phyloP scores from a whole-genome alignment of 2,113 vertebrate species.

The Lepus americanus region DNA sequence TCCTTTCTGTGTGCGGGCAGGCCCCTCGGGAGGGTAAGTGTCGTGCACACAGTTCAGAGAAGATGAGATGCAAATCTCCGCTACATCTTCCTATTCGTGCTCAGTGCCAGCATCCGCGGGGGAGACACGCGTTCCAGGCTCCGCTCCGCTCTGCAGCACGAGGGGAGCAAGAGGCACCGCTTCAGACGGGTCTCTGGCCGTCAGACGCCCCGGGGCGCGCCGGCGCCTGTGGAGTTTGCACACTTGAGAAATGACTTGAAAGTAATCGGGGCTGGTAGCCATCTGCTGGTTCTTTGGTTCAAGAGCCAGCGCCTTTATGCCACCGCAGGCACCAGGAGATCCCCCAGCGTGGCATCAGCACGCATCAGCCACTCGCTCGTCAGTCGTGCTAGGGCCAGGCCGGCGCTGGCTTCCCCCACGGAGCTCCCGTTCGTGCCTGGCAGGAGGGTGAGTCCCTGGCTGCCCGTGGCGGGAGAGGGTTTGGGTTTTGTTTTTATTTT shows the following conservation, averaged over 20 bases:
- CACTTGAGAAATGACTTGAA: neutral
- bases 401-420: neutral
- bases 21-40: neutral
- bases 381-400: neutral
- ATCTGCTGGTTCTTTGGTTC: neutral
- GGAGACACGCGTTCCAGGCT: neutral
- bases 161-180: neutral
- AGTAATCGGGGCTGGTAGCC: neutral
- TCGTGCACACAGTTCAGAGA: neutral
- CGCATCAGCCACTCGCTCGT: neutral
- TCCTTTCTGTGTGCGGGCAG: fast-evolving
- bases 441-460: slow-evolving; percentile 4
- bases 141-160: neutral
- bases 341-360: fast-evolving
- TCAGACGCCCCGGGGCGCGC: too few species aligned
- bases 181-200: neutral
- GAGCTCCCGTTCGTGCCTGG: neutral
- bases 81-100: neutral
- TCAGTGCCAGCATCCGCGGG: neutral
- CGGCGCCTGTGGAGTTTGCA: too few species aligned
- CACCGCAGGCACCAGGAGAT: neutral
- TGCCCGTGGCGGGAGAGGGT: slow-evolving; percentile 24
- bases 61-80: neutral
- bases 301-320: neutral
- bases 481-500: neutral